Percentiles rank a stretch among this genome's conserved stretches.
phyloP scores from a whole-genome alignment of 2,113 vertebrate species.

The Hypomesus transpacificus region DNA sequence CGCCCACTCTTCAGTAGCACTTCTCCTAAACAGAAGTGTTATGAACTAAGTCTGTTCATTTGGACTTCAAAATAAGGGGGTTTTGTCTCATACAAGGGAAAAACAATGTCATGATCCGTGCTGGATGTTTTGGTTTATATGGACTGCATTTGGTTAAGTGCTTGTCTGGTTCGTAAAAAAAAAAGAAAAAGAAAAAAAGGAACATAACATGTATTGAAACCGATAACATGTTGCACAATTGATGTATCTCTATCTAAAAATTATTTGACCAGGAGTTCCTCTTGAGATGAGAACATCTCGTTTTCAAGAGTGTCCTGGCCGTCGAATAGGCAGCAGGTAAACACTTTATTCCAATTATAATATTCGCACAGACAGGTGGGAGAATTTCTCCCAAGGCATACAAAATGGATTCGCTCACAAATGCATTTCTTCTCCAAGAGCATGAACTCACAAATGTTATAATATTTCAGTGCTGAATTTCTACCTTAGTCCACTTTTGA shows the following conservation, averaged over 20 bases:
- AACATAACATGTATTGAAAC: constrained; percentile 71
- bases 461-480: constrained; percentile 45
- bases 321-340: constrained; percentile 81
- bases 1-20: constrained; percentile 51
- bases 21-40: constrained; percentile 46
- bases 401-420: constrained; percentile 62
- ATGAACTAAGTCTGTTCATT: constrained; percentile 53
- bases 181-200: constrained; percentile 42
- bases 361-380: constrained; percentile 56
- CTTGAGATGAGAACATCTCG: constrained; percentile 84
- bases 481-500: constrained; percentile 28
- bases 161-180: constrained; percentile 70
- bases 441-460: constrained; percentile 50
- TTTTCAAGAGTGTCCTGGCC: constrained; percentile 83
- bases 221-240: constrained; percentile 76
- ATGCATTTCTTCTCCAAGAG: constrained; percentile 50
- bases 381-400: constrained; percentile 55
- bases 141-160: constrained; percentile 76
- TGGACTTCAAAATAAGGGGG: constrained; percentile 57
- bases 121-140: constrained; percentile 73
- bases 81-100: constrained; percentile 79
- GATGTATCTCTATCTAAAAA: constrained; percentile 81
- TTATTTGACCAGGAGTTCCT: constrained; percentile 82
- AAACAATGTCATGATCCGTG: constrained; percentile 76
- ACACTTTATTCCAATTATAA: constrained; percentile 73